Evolutionary conservation across 2,888 invertebrate species (phyloP), one percentile per base, ranked within the genome.

Genomic region (Aleiodes leptofemur): DNA sequence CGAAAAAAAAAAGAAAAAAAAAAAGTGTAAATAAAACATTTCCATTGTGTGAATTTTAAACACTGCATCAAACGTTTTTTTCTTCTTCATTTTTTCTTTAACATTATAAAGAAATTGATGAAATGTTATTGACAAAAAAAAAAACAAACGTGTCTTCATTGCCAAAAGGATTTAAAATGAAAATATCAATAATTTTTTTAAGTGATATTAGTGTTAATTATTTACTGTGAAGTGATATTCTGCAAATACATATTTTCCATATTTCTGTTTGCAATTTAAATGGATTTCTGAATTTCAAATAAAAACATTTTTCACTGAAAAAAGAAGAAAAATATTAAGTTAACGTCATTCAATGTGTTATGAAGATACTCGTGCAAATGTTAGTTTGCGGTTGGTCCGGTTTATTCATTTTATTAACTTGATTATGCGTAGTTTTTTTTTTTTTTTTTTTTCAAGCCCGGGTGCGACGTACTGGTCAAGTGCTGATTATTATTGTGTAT

Each of bases 381-480:
- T 31, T 59, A 48, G 64, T 64, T 31, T 51, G 68, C 16, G 16
- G 14, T 53, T 53, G 53, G 53, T 72, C 51, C 53, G 56, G 74
- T 71, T 75, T 75, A 64, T 71, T 71, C 70, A 66, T 66, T 71
- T 75, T 57, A 75, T 75, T 71, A 66, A 56, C 71, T 64, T 31
- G 57, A 71, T 75, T 75, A 75, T 75, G 71, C 74, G 34, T 71
- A 55, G 70, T 48, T 61, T 13, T 38, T 38, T 38, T 38, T 43
- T 43, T 43, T 48, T 61, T 13, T 38, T 38, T 38, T 38, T 43
- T 43, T 43, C 43, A 9, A 69, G 53, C 70, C 29, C 74, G 74
- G 48, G 66, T 64, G 50, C 56, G 66, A 64, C 56, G 64, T 51
- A 64, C 71, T 75, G 74, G 66, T 51, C 71, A 68, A 38, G 61